Conservation (phyloP, 1,140 invertebrate genomes). For the Muscidifurax raptorellus region DNA sequence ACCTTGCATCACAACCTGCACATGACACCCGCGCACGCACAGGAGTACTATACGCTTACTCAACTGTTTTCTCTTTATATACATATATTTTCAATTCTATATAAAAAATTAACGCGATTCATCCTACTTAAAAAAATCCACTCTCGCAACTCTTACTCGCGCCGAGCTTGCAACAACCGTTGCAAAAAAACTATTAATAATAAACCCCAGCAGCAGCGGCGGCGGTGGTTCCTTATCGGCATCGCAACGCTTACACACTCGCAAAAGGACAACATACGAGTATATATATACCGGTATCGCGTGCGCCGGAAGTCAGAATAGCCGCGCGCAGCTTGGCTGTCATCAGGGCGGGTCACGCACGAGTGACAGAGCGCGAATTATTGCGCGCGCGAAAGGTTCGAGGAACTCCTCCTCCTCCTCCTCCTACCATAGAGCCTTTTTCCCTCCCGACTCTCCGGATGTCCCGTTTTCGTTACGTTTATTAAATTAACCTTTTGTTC, state of each 20-base stretch:
- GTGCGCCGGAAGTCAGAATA: neutral
- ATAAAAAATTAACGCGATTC: no score
- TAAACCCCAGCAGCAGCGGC: no score
- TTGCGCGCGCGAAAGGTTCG: neutral
- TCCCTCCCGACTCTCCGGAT: neutral
- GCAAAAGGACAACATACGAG: neutral
- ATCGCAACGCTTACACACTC: neutral
- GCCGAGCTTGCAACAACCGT: no score
- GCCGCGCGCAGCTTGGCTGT: neutral
- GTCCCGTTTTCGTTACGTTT: constrained; percentile 34
- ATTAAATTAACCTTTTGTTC: constrained; percentile 36
- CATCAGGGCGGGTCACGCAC: constrained; percentile 21
- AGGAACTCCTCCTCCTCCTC: neutral
- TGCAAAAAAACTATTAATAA: neutral
- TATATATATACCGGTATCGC: neutral
- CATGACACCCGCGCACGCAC: no score
- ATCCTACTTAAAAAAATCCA: no score
- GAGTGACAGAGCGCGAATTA: constrained; percentile 37
- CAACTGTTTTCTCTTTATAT: no score
- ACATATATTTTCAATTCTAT: no score
- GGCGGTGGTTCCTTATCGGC: no score
- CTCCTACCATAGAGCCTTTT: no score
- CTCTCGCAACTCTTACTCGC: no score
- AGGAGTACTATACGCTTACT: no score
- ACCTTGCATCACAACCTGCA: no score